Conservation (phyloP, 1,140 invertebrate species). For the Halotydeus destructor region DNA sequence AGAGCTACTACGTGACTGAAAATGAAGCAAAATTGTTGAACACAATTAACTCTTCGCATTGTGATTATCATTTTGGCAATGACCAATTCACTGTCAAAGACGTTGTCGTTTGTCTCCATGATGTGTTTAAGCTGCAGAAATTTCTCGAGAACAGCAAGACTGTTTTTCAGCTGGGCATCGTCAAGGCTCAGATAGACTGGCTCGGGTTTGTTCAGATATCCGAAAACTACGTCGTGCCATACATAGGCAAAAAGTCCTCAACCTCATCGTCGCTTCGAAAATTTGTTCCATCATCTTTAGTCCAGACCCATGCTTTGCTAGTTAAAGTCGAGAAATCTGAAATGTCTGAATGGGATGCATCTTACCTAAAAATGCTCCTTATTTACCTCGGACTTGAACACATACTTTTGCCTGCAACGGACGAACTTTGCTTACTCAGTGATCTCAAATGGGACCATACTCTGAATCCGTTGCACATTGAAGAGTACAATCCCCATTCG, state of each 20-base stretch:
- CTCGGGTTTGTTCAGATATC: conserved; percentile 77
- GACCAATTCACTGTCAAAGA: conserved; percentile 74
- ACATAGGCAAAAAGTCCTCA: conserved; percentile 57
- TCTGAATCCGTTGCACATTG: conserved; percentile 9
- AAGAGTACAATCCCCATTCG: conserved; percentile 7
- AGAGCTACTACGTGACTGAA: conserved; percentile 79
- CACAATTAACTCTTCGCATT: conserved; percentile 79
- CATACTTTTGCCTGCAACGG: conserved; percentile 2
- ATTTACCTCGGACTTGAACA: conserved; percentile 6
- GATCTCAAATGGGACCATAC: conserved; percentile 7
- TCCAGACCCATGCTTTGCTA: neutral
- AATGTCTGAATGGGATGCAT: conserved; percentile 8
- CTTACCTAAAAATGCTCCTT: conserved; percentile 9
- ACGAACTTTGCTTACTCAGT: conserved; percentile 2
- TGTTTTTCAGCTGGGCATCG: conserved; percentile 48
- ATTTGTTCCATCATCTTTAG: conserved; percentile 4
- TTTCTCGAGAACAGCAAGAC: conserved; percentile 54
- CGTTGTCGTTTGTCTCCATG: conserved; percentile 58
- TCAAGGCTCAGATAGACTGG: conserved; percentile 26
- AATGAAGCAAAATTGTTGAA: conserved; percentile 68
- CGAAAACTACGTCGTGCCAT: conserved; percentile 65
- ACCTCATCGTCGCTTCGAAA: conserved; percentile 53
- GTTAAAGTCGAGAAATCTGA: conserved; percentile 9
- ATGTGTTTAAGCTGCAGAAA: conserved; percentile 71
- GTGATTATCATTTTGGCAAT: conserved; percentile 61